Evolutionary conservation across 2,888 invertebrate genomes (phyloP).

Genomic region (Erpobdella octoculata): DNA sequence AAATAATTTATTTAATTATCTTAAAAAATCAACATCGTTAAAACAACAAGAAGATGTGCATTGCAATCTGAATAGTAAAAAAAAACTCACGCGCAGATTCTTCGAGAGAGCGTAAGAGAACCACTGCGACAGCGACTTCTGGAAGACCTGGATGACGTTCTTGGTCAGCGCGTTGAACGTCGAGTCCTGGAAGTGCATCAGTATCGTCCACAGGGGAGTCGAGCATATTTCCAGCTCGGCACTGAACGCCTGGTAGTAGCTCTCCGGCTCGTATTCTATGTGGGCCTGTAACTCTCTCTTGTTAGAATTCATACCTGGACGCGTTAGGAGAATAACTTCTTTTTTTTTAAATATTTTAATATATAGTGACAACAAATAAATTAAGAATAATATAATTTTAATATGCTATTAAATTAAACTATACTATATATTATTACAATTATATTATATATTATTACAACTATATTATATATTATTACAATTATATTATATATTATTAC

Average conservation of each 20-base stretch:
- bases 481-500: no score
- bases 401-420: no score
- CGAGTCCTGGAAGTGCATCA: constrained; percentile 61
- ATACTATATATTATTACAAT: no score
- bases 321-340: background rate
- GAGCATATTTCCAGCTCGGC: constrained; percentile 93
- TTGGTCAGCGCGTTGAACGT: background rate
- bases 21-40: no score
- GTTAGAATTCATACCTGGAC: constrained; percentile 87
- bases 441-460: no score
- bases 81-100: no score
- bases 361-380: background rate
- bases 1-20: no score
- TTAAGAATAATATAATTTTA: background rate
- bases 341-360: background rate
- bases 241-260: constrained; percentile 93
- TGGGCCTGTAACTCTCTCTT: constrained; percentile 79
- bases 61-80: no score
- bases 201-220: constrained; percentile 94
- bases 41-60: no score
- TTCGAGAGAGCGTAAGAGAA: background rate
- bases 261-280: constrained; percentile 91
- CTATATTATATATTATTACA: no score
- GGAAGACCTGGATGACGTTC: background rate
- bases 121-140: background rate